These are phyloP conservation scores for Microplitis manilae DNA, from an alignment of 2,888 invertebrate genomes.

Conservation along the genomic window DNA sequence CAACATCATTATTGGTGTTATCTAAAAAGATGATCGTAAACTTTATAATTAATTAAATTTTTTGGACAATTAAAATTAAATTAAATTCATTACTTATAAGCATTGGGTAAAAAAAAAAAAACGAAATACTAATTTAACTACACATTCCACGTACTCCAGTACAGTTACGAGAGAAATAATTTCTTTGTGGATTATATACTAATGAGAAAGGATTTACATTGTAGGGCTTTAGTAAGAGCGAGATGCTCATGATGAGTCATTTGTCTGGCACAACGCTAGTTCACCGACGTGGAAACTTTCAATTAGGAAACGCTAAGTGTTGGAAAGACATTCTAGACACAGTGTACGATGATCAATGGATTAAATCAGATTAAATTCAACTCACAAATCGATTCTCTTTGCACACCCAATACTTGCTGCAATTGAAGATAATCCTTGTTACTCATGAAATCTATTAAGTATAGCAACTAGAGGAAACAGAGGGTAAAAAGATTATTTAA, in stretches of 20 bases:
- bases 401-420: background rate
- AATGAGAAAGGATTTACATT: conserved; percentile 29
- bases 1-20: background rate
- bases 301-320: conserved; percentile 46
- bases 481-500: background rate
- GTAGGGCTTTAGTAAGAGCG: conserved; percentile 28
- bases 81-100: no score
- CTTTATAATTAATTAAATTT: no score
- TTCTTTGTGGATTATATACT: conserved; percentile 47
- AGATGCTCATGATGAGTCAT: conserved; percentile 28
- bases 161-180: conserved; percentile 15
- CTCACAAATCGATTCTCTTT: background rate
- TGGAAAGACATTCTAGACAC: conserved; percentile 32
- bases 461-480: background rate
- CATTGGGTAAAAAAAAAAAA: no score
- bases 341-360: background rate
- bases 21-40: background rate
- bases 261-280: conserved; percentile 3
- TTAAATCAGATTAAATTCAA: conserved; percentile 6
- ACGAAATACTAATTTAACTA: background rate
- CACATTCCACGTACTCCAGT: background rate
- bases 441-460: background rate
- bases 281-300: conserved; percentile 45
- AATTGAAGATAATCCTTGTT: background rate
- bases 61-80: no score